Base-by-base conservation (phyloP, 1,140 invertebrate species). In the Camponotus pennsylvanicus region DNA sequence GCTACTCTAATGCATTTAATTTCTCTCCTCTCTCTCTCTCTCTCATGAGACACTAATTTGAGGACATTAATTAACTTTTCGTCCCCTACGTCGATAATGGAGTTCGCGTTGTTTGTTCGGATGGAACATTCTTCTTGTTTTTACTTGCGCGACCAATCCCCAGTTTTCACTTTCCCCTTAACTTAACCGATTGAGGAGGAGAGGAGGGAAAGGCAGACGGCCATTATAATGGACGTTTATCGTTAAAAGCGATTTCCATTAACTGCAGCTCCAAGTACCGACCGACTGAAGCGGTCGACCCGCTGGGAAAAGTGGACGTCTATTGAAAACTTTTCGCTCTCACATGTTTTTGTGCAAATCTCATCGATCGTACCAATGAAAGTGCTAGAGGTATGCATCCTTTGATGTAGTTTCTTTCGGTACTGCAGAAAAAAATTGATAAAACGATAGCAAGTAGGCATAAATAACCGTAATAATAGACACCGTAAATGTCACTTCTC, bases 171-270 rank as follows among this genome's bases (percentile, higher is more conserved):
- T 83, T 83, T 83, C 69, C 69, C 57, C 79, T 73, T 57, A 69
- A 83, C 79, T 83, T 83, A n/a, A 55, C 40, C 42, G 69, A 83
- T 63, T 45, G 13, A 59, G 37, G 7, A 75, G 13, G 37, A 27
- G 55, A 21, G 40, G 37, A 59, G 32, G 34, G 59, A n/a, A 75
- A 32, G 69, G 49, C 21, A 59, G 79, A 75, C 69, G 27, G 40
- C 57, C 69, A 63, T 83, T 75, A 37, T 83, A 83, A 83, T 75
- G 79, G 55, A 63, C 79, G 79, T 83, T 71, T 70, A 79, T 80
- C 66, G 59, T 63, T 69, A 79, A 70, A 80, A 80, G 77, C 59
- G 77, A 86, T 70, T 86, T 86, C 85, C 67, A 82, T 86, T 73
- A 64, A 70, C 77, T 71, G 59, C 69, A 82, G 70, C 59, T 82